These are phyloP conservation scores for Augochlorella aurata DNA, from an alignment of 2,888 invertebrate species.

Conservation along the genomic window DNA sequence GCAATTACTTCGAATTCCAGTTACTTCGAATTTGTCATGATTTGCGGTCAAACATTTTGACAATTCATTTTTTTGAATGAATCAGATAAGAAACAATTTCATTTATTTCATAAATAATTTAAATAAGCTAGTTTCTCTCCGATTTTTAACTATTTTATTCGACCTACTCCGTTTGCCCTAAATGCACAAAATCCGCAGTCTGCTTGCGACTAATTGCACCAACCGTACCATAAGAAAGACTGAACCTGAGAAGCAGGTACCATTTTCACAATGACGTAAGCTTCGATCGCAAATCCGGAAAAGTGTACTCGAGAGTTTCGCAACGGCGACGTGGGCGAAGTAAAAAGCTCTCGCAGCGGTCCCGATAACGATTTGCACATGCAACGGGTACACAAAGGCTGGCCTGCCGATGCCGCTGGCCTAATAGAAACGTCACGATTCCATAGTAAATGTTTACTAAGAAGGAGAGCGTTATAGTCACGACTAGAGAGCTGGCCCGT, in stretches of 20 bases:
- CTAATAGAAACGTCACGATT: constrained; percentile 15
- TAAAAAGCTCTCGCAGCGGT: not conserved
- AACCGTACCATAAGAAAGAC: too few species aligned
- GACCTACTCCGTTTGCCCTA: not conserved
- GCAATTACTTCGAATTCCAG: not conserved
- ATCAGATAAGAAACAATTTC: not conserved
- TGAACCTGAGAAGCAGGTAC: not conserved
- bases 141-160: not conserved
- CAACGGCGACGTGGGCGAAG: not conserved
- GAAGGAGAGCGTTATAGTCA: constrained; percentile 15
- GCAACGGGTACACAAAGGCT: not conserved
- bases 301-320: not conserved
- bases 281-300: not conserved
- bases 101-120: not conserved
- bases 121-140: not conserved
- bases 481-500: not conserved
- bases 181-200: not conserved
- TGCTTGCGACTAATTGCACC: not conserved
- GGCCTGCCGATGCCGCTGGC: not conserved
- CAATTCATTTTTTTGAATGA: not conserved
- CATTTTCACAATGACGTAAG: not conserved
- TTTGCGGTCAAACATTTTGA: not conserved
- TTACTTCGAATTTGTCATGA: not conserved
- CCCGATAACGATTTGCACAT: not conserved
- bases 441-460: constrained; percentile 12